These are phyloP conservation scores for Meloidogyne chitwoodi DNA, from an alignment of 1,140 invertebrate species.

Conservation along the genomic window DNA sequence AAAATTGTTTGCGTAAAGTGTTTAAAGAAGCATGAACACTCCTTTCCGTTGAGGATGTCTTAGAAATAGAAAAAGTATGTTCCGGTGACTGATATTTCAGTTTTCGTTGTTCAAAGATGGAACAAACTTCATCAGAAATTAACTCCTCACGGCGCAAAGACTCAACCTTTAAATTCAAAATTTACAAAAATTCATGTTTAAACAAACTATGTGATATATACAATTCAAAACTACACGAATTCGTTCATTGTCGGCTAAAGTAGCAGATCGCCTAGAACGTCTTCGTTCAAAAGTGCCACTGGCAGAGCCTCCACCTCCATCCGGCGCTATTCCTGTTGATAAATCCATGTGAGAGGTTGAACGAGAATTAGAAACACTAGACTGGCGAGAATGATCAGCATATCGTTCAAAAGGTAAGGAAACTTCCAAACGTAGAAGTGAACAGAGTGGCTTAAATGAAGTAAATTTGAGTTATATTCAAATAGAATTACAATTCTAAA, in stretches of 20 bases:
- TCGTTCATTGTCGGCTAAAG: constrained; percentile 56
- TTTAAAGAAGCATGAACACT: not conserved
- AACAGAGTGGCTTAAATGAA: constrained; percentile 37
- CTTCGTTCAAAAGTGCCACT: constrained; percentile 24
- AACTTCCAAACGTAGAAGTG: constrained; percentile 42
- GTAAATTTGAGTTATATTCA: not conserved
- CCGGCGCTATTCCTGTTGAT: constrained; percentile 7
- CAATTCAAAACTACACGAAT: constrained; percentile 44
- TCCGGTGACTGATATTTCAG: not conserved
- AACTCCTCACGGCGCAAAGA: constrained; percentile 45
- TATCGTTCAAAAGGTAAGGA: constrained; percentile 38
- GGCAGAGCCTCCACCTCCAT: not conserved
- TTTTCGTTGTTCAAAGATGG: constrained; percentile 10
- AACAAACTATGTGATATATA: constrained; percentile 53
- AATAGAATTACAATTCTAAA: not conserved
- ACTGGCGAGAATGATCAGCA: constrained; percentile 20
- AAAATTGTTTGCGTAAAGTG: constrained; percentile 39
- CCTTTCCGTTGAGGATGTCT: not conserved
- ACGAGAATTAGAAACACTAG: constrained; percentile 36
- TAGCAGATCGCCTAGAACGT: constrained; percentile 33
- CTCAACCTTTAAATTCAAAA: constrained; percentile 26
- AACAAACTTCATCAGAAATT: constrained; percentile 4
- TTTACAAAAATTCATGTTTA: not conserved
- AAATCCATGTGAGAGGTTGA: constrained; percentile 49
- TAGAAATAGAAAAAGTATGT: not conserved